Evolutionary conservation across 2,113 vertebrate genomes (phyloP), one percentile per base, ranked within the genome.

Genomic region (Hypanus sabinus): DNA sequence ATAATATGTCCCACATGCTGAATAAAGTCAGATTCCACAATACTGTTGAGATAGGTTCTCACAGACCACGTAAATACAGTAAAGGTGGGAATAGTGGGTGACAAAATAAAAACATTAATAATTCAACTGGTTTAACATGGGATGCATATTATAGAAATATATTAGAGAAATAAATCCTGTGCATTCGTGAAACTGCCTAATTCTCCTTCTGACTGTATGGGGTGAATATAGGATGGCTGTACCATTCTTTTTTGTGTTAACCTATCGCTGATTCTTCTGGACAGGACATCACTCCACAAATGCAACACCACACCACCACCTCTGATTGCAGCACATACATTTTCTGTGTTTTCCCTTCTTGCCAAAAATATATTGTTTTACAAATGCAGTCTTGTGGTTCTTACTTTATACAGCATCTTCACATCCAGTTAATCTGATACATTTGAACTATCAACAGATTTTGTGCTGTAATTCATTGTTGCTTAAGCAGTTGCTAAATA

Each of bases 111-210:
- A 97, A 96, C 97, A 97, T 97, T 96, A 96, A 97, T 65, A 97
- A 97, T 97, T 65, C 11, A 90, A 65, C 85, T 65, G 30, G n/a
- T 90, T 97, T 97, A 97, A 96, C 95, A 94, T 95, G 94, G 95
- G 96, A 96, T 97, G 96, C 97, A 97, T 97, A 97, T 97, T 97
- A 97, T 96, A 96, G 96, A 97, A 97, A 97, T 97, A 97, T 96
- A 97, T 97, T 97, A 96, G 96, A 96, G 96, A 97, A 97, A 97
- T 97, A 97, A 97, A 97, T 97, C 97, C 97, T 95, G 96, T 96
- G 96, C 96, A 97, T 97, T 97, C 96, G 96, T 96, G 96, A 97
- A 95, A 95, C 96, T 96, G 96, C 97, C 96, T 97, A 97, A 97
- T 97, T 96, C 96, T 97, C 97, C 97, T 97, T 97, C 97, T 97